Conservation (phyloP, 2,888 invertebrate species). For the Stictocephala bisonia region DNA sequence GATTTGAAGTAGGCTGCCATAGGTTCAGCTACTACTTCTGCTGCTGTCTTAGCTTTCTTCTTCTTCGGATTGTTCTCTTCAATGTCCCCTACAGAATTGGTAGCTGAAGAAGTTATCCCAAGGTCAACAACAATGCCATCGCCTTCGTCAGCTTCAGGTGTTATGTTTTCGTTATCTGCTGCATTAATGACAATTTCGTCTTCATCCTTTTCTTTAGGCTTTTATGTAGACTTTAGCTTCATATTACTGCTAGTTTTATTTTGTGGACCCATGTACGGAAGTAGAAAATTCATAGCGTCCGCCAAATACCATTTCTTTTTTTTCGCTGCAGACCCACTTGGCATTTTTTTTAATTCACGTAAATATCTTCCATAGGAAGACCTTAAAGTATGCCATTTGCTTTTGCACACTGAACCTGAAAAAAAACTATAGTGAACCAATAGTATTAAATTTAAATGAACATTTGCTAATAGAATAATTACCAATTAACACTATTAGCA, state of each 20-base stretch:
- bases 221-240: background rate
- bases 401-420: slow-evolving; percentile 46
- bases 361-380: slow-evolving; percentile 43
- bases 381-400: slow-evolving; percentile 46
- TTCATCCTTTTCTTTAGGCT: too few relatives aligned
- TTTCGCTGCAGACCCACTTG: slow-evolving; percentile 22
- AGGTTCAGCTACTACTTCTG: slow-evolving; percentile 31
- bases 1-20: slow-evolving; percentile 20
- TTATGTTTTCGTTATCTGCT: background rate
- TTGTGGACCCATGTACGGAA: slow-evolving; percentile 25
- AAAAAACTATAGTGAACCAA: slow-evolving; percentile 11
- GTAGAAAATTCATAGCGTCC: slow-evolving; percentile 47
- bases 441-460: background rate
- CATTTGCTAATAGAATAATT: too few relatives aligned
- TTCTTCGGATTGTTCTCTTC: slow-evolving; percentile 14
- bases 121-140: background rate
- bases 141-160: background rate
- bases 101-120: background rate
- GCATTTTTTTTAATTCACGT: slow-evolving; percentile 39
- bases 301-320: slow-evolving; percentile 47
- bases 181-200: too few relatives aligned
- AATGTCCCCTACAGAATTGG: background rate
- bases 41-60: slow-evolving; percentile 11
- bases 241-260: slow-evolving; percentile 20
- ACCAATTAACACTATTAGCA: too few relatives aligned